Base-by-base conservation (phyloP, 2,113 vertebrate genomes). In the human region DNA sequence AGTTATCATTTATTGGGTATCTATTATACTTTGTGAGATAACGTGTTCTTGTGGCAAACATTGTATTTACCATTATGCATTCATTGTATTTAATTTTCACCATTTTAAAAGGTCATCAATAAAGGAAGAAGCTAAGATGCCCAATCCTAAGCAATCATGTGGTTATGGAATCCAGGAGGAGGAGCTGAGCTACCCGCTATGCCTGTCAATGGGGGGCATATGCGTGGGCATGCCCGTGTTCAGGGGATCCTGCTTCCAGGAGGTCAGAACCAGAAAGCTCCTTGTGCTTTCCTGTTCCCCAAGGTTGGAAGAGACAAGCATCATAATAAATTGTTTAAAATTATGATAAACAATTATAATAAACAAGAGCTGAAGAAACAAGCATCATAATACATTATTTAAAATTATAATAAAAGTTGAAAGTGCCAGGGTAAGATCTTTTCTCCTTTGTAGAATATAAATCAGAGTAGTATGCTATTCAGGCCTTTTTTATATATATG, bases 51-150 rank as follows among this genome's bases (percentile, higher is more conserved):
- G 1, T 40, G 25, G 30, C 20, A 66, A n/a, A 66, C 6, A 30
- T 22, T 48, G 22, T 20, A 79, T 10, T 73, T 85, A 72, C 1
- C 13, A 30, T 11, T 61, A 43, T 55, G 18, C 2, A 18, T 32
- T 96, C 17, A 48, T 68, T 96, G 73, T 79, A 61, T 50, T 84
- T 76, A 55, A 89, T 68, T 87, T 92, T 70, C 18, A 84, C 1
- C 23, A 45, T 50, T 76, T 16, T 81, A 52, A 92, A 88, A 78
- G 35, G 9, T 72, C 32, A 87, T 20, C 25, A 70, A 50, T 40
- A 64, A 76, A 40, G 55, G 5, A 52, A 78, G 27, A 5, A 83
- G 30, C 25, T 52, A 79, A 66, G 55, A 17, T 40, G 73, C 5
- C 52, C 32, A 48, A 4, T 55, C 23, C 78, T 30, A 82, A 79